Base-by-base conservation (phyloP, 2,797 vertebrate species). In the Myiotriccus ornatus region DNA sequence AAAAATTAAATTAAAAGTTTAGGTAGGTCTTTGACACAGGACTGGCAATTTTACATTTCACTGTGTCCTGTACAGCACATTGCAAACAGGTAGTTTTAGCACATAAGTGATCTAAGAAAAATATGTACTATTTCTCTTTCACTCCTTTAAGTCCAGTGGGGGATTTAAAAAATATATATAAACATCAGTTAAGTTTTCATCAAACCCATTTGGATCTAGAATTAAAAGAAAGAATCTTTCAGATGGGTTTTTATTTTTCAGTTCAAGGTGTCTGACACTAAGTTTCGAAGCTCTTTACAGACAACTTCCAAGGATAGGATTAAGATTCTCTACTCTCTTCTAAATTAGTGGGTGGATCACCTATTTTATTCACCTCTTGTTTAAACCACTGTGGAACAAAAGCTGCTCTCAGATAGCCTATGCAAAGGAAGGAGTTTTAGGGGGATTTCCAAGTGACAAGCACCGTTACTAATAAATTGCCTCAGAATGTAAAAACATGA, bases 401-500 rank as follows among this genome's bases (percentile, higher is more conserved):
- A 96, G 64, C 89, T 7, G 10, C 63, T 55, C 80, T 63, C 88
- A 85, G 34, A 75, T 63, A 94, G 13, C 27, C 13, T 35, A 53
- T 4, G 28, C 41, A 67, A 94, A 92, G 34, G 84, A 96, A 95
- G 62, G 56, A 73, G 63, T 55, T 95, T 95, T 76, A 85, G 47
- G n/a, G 73, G 86, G 70, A 95, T 97, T 97, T 97, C 78, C 94
- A 95, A 97, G 77, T 94, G 96, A 94, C 90, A 97, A 96, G 92
- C 89, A 95, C 90, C 41, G 14, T 97, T 94, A 95, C 95, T 97
- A 97, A 97, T 97, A 97, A 97, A 97, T 97, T 96, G 71, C 82
- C 93, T 97, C 94, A 94, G 94, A 96, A 97, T 93, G 94, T 95
- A 97, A 97, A 97, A 97, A 97, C 59, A 78, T 98, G 97, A 98